Base-by-base conservation (phyloP, 2,113 vertebrate species). In the Pimephales promelas region DNA sequence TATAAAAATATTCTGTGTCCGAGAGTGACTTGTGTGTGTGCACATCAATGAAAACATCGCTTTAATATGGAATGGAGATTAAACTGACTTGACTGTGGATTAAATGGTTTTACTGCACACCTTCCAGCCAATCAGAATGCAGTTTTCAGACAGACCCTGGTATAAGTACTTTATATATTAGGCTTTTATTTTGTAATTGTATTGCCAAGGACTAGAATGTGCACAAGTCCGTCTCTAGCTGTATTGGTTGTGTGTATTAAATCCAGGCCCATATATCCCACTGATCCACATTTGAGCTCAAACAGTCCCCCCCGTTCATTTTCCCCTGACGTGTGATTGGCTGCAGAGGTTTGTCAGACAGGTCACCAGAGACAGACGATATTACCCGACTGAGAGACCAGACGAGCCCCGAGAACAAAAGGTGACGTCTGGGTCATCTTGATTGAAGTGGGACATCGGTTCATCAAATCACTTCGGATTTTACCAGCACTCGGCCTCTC, bases 371-470 rank as follows among this genome's bases (percentile, higher is more conserved):
- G 40, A 56, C 54, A 75, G 71, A 49, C 54, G 40, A 40, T 78
- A 59, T 78, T 61, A 61, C 20, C 43, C 54, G 7, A 40, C 10
- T 24, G 56, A 61, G 54, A 59, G 75, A 59, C 10, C 75, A 59
- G 75, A 78, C 34, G 24, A 43, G 75, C 13, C 10, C 13, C 24
- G 61, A 78, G 54, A 78, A 78, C 75, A 78, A 78, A 59, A 78
- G 75, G 75, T 78, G 54, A 43, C 10, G 75, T 59, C 52, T 43
- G 75, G 54, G 75, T 78, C 54, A 78, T 57, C 31, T 59, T 78
- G 75, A 78, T 78, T 78, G 52, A 43, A 43, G 54, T 59, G 75
- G 31, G 31, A 78, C 31, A 78, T 34, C 54, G 43, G 75, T 40
- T 40, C 34, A 78, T 78, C 75, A 78, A 59, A 78, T 78, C 75